These are phyloP conservation scores for Epistrophe eligans DNA, from an alignment of 2,888 invertebrate genomes.

Conservation along the genomic window DNA sequence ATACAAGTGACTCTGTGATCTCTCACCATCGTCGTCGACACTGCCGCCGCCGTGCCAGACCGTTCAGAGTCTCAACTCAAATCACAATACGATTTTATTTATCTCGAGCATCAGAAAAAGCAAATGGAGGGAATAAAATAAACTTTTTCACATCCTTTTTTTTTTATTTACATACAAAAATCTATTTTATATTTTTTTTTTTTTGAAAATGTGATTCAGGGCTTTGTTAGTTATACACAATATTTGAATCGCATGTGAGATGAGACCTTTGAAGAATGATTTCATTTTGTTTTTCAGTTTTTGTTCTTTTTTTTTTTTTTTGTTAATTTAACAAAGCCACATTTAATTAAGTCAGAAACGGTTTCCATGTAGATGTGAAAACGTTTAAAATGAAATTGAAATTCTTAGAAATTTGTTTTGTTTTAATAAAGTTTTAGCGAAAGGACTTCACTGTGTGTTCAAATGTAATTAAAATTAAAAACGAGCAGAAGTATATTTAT, in stretches of 20 bases:
- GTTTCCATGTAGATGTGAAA: background rate
- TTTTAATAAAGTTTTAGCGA: background rate
- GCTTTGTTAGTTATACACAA: background rate
- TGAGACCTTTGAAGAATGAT: constrained; percentile 15
- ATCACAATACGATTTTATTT: constrained; percentile 17
- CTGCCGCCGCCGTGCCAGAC: no score
- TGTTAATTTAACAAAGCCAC: constrained; percentile 16
- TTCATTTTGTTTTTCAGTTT: constrained; percentile 14
- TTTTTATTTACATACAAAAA: background rate
- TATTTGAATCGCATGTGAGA: constrained; percentile 6
- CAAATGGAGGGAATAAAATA: constrained; percentile 4
- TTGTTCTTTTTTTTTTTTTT: background rate
- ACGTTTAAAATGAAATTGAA: background rate
- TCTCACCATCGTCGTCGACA: no score
- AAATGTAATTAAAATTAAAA: background rate
- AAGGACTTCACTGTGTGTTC: background rate
- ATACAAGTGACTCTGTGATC: background rate
- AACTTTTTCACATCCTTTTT: constrained; percentile 13
- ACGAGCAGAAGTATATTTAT: background rate
- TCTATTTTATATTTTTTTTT: background rate
- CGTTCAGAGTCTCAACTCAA: background rate
- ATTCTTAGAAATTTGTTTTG: background rate
- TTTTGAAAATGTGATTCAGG: background rate
- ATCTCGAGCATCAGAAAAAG: constrained; percentile 10
- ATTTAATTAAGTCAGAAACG: constrained; percentile 52